Evolutionary conservation across 2,113 vertebrate species (phyloP).

Genomic region (Trematomus loennbergii): DNA sequence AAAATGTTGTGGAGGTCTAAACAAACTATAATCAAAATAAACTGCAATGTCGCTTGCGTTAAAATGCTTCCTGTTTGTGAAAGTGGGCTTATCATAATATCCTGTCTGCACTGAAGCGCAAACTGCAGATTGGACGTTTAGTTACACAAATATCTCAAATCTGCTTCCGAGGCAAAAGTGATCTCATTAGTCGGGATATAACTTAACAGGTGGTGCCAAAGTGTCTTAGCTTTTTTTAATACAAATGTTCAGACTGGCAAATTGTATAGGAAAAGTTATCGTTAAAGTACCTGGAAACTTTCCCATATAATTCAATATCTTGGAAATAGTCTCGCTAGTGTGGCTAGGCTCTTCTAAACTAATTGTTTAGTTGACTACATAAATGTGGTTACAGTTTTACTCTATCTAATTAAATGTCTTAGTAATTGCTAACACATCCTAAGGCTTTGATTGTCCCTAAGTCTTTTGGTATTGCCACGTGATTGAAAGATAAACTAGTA

Average conservation of each 20-base stretch:
- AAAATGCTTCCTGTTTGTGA: constrained; percentile 76
- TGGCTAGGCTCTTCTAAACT: neutral
- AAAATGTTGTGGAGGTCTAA: constrained; percentile 54
- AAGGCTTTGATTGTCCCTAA: neutral
- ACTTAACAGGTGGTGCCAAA: constrained; percentile 20
- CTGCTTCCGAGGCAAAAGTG: neutral
- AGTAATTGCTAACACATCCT: neutral
- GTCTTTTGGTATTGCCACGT: neutral
- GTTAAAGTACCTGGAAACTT: neutral
- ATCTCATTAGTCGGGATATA: constrained; percentile 9
- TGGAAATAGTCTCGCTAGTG: neutral
- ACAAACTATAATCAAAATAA: constrained; percentile 72
- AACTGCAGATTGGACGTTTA: constrained; percentile 53
- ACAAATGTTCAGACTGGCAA: neutral
- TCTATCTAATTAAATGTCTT: neutral
- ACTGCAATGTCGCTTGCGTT: constrained; percentile 46
- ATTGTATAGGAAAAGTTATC: neutral
- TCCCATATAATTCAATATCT: neutral
- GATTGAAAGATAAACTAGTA: constrained; percentile 20
- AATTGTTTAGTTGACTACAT: neutral
- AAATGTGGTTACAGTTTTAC: neutral
- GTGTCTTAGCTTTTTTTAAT: neutral
- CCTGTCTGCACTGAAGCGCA: constrained; percentile 58
- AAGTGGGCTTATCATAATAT: constrained; percentile 66
- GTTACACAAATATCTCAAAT: constrained; percentile 45